Base-by-base conservation (phyloP, 1,140 invertebrate species). In the Sminthurinus signatus region DNA sequence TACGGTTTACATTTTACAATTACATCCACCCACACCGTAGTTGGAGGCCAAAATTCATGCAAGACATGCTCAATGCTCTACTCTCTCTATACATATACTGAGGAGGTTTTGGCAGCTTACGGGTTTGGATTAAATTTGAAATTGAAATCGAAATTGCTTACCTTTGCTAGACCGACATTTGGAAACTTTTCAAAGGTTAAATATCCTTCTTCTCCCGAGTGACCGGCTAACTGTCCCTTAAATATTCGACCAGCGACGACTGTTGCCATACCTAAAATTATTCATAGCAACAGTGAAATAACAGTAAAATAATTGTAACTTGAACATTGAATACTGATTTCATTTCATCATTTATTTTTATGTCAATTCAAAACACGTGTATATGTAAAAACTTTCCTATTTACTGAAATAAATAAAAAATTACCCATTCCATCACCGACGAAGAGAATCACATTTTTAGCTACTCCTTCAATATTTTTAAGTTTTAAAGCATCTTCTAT, bases 371-470 rank as follows among this genome's bases (percentile, higher is more conserved):
- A n/a, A n/a, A n/a, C n/a, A n/a, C n/a, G n/a, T n/a, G n/a, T n/a
- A n/a, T n/a, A n/a, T n/a, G n/a, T n/a, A n/a, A n/a, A n/a, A n/a
- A n/a, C n/a, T n/a, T n/a, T n/a, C n/a, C n/a, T n/a, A n/a, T n/a
- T n/a, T n/a, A n/a, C n/a, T n/a, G n/a, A n/a, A n/a, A n/a, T n/a
- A n/a, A n/a, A n/a, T n/a, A n/a, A n/a, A n/a, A n/a, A n/a, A n/a
- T n/a, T n/a, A n/a, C 96, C 32, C 32, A 36, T 36, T 15, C 32
- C 32, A 36, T 36, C 32, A 15, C 32, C 32, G 5, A 96, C 78
- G 73, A 96, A 96, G 0, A 96, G 67, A 25, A 96, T 89, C 0
- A 95, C 86, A 76, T 96, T 96, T 75, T 88, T 92, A 0, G 93
- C 93, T n/a, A 77, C 74, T 0, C 81, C 80, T 1, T 78, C 75